Percentiles rank a stretch among this genome's conserved stretches.
phyloP scores from a whole-genome alignment of 2,113 vertebrate genomes.

The Psittacara wagleri region DNA sequence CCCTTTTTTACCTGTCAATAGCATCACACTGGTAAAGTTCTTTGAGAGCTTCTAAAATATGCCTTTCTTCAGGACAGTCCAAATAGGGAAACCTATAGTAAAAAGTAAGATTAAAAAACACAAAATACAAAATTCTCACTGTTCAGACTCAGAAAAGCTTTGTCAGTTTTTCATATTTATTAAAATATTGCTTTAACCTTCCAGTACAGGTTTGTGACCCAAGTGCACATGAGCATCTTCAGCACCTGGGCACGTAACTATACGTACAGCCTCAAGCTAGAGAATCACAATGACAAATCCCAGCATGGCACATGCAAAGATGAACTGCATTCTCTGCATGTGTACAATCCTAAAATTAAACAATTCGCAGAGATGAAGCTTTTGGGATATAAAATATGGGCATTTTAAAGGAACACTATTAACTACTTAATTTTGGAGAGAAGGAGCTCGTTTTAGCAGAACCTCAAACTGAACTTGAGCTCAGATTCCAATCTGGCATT shows the following conservation, averaged over 20 bases:
- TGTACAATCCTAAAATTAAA: not conserved
- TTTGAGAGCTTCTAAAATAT: conserved; percentile 92
- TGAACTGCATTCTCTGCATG: not conserved
- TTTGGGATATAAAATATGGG: not conserved
- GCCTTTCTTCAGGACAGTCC: conserved; percentile 91
- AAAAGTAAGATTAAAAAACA: not conserved
- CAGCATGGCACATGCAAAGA: not conserved
- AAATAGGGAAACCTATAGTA: conserved; percentile 90
- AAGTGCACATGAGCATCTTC: too few relatives aligned
- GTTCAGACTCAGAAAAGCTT: not conserved
- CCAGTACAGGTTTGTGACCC: not conserved
- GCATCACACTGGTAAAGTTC: conserved; percentile 93
- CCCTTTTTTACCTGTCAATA: conserved; percentile 87
- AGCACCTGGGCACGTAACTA: not conserved
- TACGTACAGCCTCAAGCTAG: not conserved
- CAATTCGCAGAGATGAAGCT: not conserved
- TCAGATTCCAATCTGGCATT: not conserved
- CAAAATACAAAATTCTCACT: not conserved
- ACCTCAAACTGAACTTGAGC: not conserved
- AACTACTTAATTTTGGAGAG: not conserved
- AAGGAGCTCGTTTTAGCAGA: not conserved
- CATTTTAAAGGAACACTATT: not conserved
- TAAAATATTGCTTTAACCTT: not conserved
- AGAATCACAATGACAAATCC: not conserved
- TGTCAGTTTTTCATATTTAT: not conserved